These are phyloP conservation scores for Etheostoma cragini DNA, from an alignment of 2,113 vertebrate genomes.

Conservation along the genomic window DNA sequence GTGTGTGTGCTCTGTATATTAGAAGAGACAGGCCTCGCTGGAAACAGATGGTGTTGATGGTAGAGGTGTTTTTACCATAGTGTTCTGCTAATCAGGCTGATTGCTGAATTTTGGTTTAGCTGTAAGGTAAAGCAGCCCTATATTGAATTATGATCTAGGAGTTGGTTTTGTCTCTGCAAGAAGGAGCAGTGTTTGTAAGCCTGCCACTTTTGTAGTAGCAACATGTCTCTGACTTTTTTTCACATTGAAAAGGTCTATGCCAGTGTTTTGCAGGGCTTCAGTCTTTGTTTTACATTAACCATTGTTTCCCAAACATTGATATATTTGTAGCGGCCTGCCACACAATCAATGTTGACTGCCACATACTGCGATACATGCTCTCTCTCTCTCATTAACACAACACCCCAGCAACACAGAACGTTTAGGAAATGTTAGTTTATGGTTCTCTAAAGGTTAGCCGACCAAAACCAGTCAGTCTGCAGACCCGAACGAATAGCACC, in stretches of 20 bases:
- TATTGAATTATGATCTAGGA: background rate
- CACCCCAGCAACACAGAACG: too few species aligned
- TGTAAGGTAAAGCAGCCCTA: background rate
- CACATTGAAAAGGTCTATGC: background rate
- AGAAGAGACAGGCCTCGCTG: slow-evolving; percentile 22
- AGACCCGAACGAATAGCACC: too few species aligned
- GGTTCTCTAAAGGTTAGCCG: too few species aligned
- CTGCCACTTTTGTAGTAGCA: background rate
- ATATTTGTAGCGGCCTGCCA: too few species aligned
- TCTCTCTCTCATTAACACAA: too few species aligned
- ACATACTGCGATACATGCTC: too few species aligned
- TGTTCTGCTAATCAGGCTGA: slow-evolving; percentile 21
- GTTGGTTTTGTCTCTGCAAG: background rate
- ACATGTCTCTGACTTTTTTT: background rate
- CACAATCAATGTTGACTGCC: too few species aligned
- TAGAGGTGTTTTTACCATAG: slow-evolving; percentile 13
- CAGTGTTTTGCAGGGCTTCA: background rate
- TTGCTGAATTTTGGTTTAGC: slow-evolving; percentile 19
- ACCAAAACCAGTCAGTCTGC: too few species aligned
- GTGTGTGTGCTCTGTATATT: slow-evolving; percentile 23
- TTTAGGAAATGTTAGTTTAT: too few species aligned
- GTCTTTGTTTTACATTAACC: background rate
- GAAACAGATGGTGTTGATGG: slow-evolving; percentile 46
- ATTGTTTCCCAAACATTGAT: too few species aligned
- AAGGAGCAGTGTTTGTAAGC: background rate